These are phyloP conservation scores for Euzophera pinguis DNA, from an alignment of 2,888 invertebrate genomes.

Conservation along the genomic window DNA sequence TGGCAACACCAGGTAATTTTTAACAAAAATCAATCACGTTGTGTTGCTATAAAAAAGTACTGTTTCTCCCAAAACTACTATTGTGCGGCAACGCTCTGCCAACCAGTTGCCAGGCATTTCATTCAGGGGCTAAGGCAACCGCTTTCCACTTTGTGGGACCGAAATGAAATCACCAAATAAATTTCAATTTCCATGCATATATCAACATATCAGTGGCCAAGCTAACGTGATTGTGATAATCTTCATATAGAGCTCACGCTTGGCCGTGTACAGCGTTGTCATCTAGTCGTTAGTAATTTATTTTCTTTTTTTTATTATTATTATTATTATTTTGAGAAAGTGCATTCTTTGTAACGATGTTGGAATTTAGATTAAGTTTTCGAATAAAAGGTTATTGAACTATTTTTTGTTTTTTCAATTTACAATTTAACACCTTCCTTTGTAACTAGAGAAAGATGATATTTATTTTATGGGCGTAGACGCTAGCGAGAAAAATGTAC, in stretches of 20 bases:
- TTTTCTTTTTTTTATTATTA: slow-evolving; percentile 46
- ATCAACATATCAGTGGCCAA: slow-evolving; percentile 25
- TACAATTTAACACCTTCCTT: too few species aligned
- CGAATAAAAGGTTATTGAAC: slow-evolving; percentile 64
- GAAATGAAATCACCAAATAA: too few species aligned
- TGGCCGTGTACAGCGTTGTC: slow-evolving; percentile 58
- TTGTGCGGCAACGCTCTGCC: too few species aligned
- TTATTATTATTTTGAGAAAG: slow-evolving; percentile 31
- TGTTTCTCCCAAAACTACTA: too few species aligned
- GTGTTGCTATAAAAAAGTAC: too few species aligned
- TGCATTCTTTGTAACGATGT: slow-evolving; percentile 53
- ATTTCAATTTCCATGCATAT: slow-evolving; percentile 23
- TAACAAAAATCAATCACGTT: too few species aligned
- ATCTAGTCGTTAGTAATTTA: slow-evolving; percentile 75
- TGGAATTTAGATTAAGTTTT: slow-evolving; percentile 69
- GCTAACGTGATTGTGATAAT: slow-evolving; percentile 35
- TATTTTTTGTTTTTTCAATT: slow-evolving; percentile 14
- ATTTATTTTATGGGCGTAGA: too few species aligned
- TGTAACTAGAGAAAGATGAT: too few species aligned
- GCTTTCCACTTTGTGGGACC: too few species aligned
- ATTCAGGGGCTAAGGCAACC: too few species aligned
- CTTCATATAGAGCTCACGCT: slow-evolving; percentile 22
- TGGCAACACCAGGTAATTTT: not conserved
- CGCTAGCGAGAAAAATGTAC: too few species aligned
- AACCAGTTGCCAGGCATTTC: too few species aligned